Conservation (phyloP, 2,113 vertebrate genomes). For the Eretmochelys imbricata region DNA sequence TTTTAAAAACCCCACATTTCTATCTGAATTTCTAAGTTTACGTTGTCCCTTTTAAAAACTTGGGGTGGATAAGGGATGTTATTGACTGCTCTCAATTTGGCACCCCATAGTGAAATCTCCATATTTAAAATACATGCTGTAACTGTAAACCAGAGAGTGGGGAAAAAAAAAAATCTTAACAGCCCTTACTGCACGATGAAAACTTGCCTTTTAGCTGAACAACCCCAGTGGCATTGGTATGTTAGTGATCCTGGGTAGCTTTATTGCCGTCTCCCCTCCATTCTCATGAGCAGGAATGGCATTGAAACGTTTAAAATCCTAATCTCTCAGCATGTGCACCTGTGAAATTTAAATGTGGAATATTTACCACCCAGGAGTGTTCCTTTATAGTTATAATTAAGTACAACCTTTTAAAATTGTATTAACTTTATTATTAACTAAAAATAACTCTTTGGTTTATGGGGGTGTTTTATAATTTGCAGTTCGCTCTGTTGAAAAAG, state of each 20-base stretch:
- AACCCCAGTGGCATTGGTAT: neutral
- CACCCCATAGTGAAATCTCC: neutral
- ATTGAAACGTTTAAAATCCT: neutral
- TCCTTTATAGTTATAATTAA: rapidly evolving
- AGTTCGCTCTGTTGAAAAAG: slow-evolving; percentile 6
- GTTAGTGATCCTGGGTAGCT: rapidly evolving
- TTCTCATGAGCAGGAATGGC: neutral
- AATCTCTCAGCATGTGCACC: neutral
- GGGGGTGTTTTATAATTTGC: rapidly evolving
- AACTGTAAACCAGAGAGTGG: neutral
- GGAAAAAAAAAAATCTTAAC: neutral
- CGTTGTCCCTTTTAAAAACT: neutral
- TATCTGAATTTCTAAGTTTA: neutral
- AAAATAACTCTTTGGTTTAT: neutral
- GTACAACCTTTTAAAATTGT: neutral
- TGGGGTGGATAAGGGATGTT: neutral
- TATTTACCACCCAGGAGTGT: neutral
- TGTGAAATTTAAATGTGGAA: neutral
- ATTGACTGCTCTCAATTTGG: neutral
- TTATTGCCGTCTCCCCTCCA: neutral
- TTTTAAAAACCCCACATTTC: neutral
- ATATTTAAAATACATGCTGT: neutral
- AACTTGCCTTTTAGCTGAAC: neutral
- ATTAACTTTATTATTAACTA: neutral
- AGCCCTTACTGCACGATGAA: neutral